Base-by-base conservation (phyloP, 1,140 invertebrate species). In the Plodia interpunctella region DNA sequence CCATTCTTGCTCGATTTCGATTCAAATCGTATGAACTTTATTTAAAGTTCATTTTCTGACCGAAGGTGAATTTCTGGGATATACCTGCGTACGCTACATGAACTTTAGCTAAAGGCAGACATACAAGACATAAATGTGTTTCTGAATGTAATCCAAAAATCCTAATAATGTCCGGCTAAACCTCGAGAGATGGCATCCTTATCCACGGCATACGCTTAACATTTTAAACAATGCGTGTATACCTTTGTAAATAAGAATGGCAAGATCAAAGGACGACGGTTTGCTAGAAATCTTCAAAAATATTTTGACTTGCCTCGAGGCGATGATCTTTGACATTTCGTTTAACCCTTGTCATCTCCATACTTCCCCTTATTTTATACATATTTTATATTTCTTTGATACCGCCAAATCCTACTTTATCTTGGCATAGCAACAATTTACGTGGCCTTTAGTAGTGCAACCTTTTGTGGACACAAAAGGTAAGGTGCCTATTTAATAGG, bases 221-320 rank as follows among this genome's bases (percentile, higher is more conserved):
- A 70, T 62, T 68, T 71, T 71, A 63, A 66, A 74, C 72, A 74
- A 71, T n/a, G n/a, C 68, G 59, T 60, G 9, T 28, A 28, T 28
- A 28, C 9, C 28, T 28, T 28, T 28, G 28, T 28, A 28, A 28
- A 28, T 38, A 38, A 38, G 35, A 38, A 38, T 38, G 35, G 2
- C 13, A 11, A 13, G 35, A 38, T 38, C 35, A 38, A 38, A 38
- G 11, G 11, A 2, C n/a, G n/a, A n/a, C n/a, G n/a, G n/a, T n/a
- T n/a, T n/a, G 35, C 13, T 38, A 38, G 35, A 38, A 38, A 11
- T 11, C 13, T 11, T 38, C 8, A 2, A 11, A 38, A 38, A 38
- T 38, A 38, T 38, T 11, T 8, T 38, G 35, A 8, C 35, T 38
- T 38, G 2, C 35, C 35, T 38, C 35, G 2, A 38, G 35, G 11